phyloP scores from a whole-genome alignment of 2,888 invertebrate genomes.

The Megamerina dolium region DNA sequence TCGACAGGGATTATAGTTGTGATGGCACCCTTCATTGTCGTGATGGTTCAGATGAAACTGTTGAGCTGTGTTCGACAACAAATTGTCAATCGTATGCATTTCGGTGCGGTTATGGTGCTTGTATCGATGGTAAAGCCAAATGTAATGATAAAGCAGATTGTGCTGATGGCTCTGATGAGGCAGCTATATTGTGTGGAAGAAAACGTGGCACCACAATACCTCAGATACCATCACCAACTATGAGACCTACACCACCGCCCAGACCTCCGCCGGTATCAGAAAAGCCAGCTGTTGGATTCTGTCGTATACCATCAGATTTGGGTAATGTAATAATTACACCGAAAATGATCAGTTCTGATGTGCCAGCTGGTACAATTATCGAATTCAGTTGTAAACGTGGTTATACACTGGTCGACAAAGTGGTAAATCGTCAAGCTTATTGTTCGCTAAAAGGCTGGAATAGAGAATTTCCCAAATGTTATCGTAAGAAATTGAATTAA shows the following conservation, averaged over 20 bases:
- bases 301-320: slow-evolving; percentile 4
- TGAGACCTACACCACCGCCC: neutral
- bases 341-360: no score
- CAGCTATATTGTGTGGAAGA: neutral
- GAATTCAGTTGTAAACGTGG: no score
- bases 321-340: neutral
- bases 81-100: slow-evolving; percentile 52
- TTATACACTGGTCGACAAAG: no score
- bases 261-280: neutral
- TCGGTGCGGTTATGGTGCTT: slow-evolving; percentile 41
- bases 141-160: slow-evolving; percentile 27
- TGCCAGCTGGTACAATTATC: neutral
- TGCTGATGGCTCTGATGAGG: slow-evolving; percentile 30
- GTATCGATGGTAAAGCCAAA: slow-evolving; percentile 19
- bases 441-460: no score
- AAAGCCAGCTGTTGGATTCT: neutral
- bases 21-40: slow-evolving; percentile 48
- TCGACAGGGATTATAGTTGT: slow-evolving; percentile 19
- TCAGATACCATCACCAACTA: neutral
- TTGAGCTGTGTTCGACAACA: slow-evolving; percentile 30
- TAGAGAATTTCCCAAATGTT: no score
- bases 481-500: no score
- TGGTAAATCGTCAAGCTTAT: no score
- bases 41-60: slow-evolving; percentile 41
- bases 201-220: neutral